Conservation (phyloP, 2,113 vertebrate species). For the Patagioenas fasciata region DNA sequence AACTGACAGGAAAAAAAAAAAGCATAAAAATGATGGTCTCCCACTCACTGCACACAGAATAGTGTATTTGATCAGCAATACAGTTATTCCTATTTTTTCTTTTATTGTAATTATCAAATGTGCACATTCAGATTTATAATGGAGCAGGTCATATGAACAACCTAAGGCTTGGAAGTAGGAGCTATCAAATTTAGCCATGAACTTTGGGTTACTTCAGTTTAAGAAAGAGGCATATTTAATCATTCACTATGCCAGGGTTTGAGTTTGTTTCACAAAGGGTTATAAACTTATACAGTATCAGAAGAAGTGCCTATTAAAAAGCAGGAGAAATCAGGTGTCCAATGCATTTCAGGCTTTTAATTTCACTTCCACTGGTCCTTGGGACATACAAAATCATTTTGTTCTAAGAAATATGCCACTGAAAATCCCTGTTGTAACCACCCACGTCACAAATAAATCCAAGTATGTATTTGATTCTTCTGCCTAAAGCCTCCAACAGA, state of each 20-base stretch:
- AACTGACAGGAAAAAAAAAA: background rate
- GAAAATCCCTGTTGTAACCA: slow-evolving; percentile 21
- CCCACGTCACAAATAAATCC: slow-evolving; percentile 56
- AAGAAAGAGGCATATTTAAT: background rate
- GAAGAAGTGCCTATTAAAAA: background rate
- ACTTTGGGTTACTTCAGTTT: background rate
- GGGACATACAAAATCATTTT: background rate
- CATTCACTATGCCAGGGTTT: background rate
- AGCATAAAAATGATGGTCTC: background rate
- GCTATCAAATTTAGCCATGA: background rate
- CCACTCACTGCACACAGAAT: background rate
- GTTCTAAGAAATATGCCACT: slow-evolving; percentile 29
- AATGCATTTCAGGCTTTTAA: background rate
- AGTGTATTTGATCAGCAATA: background rate
- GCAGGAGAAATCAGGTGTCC: background rate
- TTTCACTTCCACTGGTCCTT: slow-evolving; percentile 34
- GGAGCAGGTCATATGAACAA: background rate
- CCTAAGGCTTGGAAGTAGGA: background rate
- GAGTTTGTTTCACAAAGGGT: background rate
- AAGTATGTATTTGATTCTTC: slow-evolving; percentile 49
- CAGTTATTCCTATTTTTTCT: background rate
- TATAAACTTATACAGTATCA: background rate
- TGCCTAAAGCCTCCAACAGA: slow-evolving; percentile 26
- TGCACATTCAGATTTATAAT: background rate
- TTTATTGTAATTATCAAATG: background rate